A percentile compares a stretch with the other conserved stretches of the same genome.
Evolutionary conservation across 1,140 invertebrate genomes (phyloP).

Genomic region (Leptoteleia sp.): DNA sequence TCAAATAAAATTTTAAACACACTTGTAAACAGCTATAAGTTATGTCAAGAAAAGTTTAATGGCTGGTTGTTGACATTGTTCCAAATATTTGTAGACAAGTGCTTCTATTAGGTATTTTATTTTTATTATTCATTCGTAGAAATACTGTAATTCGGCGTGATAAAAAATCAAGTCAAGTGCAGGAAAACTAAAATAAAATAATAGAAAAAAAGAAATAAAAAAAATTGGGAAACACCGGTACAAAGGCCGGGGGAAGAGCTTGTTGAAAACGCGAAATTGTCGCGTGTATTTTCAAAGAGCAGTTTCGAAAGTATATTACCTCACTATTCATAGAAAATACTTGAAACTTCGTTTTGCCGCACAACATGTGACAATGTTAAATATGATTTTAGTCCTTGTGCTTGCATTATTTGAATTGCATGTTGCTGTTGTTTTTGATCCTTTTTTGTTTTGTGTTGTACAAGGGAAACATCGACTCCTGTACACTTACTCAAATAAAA

Average conservation of each 20-base stretch:
- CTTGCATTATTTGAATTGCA: constrained; percentile 38
- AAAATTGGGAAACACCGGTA: no score
- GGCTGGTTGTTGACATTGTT: constrained; percentile 14
- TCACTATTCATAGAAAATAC: constrained; percentile 37
- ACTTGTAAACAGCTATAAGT: constrained; percentile 15
- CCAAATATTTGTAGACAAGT: constrained; percentile 31
- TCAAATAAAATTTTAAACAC: not conserved
- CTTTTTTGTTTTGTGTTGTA: not conserved
- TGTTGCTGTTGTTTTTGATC: constrained; percentile 8
- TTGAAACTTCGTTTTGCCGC: constrained; percentile 21
- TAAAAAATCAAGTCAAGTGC: no score
- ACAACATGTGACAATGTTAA: constrained; percentile 29
- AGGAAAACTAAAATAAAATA: not conserved
- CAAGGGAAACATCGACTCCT: not conserved
- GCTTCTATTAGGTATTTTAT: constrained; percentile 11
- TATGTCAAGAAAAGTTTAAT: constrained; percentile 10
- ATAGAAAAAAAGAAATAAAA: constrained; percentile 4
- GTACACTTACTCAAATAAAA: constrained; percentile 14
- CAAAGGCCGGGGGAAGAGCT: constrained; percentile 15
- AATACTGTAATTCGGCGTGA: constrained; percentile 1
- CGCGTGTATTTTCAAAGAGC: constrained; percentile 22
- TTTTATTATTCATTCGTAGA: constrained; percentile 27
- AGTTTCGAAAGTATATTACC: constrained; percentile 36
- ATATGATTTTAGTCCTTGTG: constrained; percentile 19
- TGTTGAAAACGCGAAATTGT: constrained; percentile 24